Percentiles rank a stretch among this genome's conserved stretches.
Conservation (phyloP, 2,113 vertebrate species). For the Myrmecophaga tridactyla region DNA sequence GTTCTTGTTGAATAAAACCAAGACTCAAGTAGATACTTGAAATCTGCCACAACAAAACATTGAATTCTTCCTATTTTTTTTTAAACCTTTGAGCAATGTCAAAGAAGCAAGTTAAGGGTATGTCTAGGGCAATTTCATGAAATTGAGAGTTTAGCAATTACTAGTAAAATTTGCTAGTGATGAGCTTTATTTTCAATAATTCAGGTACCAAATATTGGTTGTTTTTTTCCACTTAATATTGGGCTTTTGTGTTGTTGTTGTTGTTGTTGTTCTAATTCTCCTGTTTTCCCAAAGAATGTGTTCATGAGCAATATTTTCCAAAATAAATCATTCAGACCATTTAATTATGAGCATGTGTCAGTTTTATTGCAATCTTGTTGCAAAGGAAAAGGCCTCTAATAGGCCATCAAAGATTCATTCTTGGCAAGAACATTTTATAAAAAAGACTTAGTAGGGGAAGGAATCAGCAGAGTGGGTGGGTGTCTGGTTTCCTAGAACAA, state of each 20-base stretch:
- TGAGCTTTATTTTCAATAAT: background rate
- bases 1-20: background rate
- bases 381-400: background rate
- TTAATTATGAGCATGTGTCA: background rate
- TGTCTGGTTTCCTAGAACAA: slow-evolving; percentile 21
- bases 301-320: slow-evolving; percentile 1
- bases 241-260: background rate
- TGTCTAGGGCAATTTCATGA: background rate
- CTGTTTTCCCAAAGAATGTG: background rate
- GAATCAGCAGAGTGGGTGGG: background rate
- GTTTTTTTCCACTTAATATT: background rate
- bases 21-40: background rate
- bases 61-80: background rate
- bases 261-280: background rate
- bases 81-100: background rate
- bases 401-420: background rate
- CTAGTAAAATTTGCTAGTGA: background rate
- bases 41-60: background rate
- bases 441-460: background rate
- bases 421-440: slow-evolving; percentile 15
- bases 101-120: background rate
- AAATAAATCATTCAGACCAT: background rate
- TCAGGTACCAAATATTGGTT: background rate
- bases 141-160: background rate
- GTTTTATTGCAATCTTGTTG: background rate